Evolutionary conservation across 1,140 invertebrate genomes (phyloP), one percentile per base, ranked within the genome.

Genomic region (Ceratina calcarata): DNA sequence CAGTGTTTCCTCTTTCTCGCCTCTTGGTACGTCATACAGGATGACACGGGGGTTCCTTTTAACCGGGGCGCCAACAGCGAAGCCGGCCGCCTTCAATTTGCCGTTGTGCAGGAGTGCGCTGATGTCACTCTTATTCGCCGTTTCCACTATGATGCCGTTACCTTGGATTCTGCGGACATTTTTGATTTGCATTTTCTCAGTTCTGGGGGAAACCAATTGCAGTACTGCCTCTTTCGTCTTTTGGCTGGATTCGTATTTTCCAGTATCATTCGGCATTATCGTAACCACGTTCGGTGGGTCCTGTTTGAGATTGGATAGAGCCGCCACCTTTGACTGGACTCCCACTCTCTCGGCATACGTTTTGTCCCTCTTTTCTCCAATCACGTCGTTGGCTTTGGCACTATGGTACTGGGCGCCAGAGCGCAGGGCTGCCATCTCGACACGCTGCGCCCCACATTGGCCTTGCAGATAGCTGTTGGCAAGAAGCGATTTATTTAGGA

Each of bases 21-120:
- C 18, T 18, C 12, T 65, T 0, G 82, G 82, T 0, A 81, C 73
- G 53, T 84, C 77, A 37, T 70, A 84, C 0, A 84, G 22, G 1
- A 86, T 55, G 0, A 86, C n/a, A 20, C 53, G 64, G 0, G 83
- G 80, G 0, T 22, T 69, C 15, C 16, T 22, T 6, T 72, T 73
- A 0, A 45, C 57, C 3, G 77, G 74, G n/a, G 37, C 68, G 10
- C 8, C 62, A 3, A 71, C n/a, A 0, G 12, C 37, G 18, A 71
- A 65, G 0, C 78, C 78, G 20, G 71, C 53, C 0, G 64, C 62
- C 6, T 76, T 70, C 0, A 84, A 61, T 13, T 66, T 37, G 0
- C 18, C 55, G 16, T 49, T 27, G 0, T 27, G 16, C 0, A 74
- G 20, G 0, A 85, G n/a, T 20, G 68, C 78, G 1, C 66, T 49